Base-by-base conservation (phyloP, 1,140 invertebrate genomes). In the Planococcus citri region DNA sequence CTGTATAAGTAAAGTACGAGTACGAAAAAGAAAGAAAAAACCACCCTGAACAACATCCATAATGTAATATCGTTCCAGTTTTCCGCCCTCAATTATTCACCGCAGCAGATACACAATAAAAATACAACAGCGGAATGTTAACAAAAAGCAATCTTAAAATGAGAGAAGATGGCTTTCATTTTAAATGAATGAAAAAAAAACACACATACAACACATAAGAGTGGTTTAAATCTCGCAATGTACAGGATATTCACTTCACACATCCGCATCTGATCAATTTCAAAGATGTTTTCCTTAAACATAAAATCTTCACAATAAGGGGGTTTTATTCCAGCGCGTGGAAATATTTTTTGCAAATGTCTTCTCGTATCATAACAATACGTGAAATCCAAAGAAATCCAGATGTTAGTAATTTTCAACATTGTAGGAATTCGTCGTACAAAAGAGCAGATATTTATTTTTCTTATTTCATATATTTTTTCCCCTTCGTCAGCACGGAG, bases 11-110 rank as follows among this genome's bases (percentile, higher is more conserved):
- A 12, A 33, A 33, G 29, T n/a, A n/a, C n/a, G n/a, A n/a, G n/a
- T n/a, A n/a, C 29, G 29, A 33, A 33, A 12, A 33, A 33, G 29
- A 33, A n/a, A n/a, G n/a, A n/a, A n/a, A n/a, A n/a, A n/a, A n/a
- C n/a, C n/a, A 33, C 29, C 29, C 12, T 33, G 4, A 12, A 12
- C 29, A 33, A 33, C 3, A 33, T n/a, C 3, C 12, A 33, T 33
- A 33, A 20, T 51, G 17, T 51, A 51, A 51, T 51, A 9, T 51
- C 41, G 41, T 20, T 51, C 12, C 17, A 51, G 2, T 51, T 51
- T 51, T 51, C 41, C 41, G n/a, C 41, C n/a, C 41, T 51, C 6
- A 51, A 51, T 51, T 51, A 51, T 51, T 51, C 41, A 51, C n/a
- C 41, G 41, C 17, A n/a, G 41, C 41, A 51, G 6, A 9, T 17